Evolutionary conservation across 1,140 invertebrate genomes (phyloP), one percentile per base, ranked within the genome.

Genomic region (Aphis gossypii): DNA sequence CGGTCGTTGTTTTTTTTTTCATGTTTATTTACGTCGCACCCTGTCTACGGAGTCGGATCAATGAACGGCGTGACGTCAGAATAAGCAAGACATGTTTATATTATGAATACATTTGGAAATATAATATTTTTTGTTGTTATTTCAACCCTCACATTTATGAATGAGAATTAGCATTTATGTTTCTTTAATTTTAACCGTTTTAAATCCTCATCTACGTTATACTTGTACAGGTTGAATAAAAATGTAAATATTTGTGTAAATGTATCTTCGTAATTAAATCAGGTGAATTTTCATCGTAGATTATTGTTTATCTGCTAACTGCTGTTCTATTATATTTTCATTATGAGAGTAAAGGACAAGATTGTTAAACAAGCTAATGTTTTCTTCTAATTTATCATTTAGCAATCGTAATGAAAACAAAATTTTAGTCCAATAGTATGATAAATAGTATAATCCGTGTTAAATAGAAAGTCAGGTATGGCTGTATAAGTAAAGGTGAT

Each of bases 21-120:
- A 87, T 48, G 14, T 20, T 23, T 89, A 25, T 89, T 54, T 54
- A 89, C n/a, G n/a, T 14, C 48, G 1, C 51, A 25, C 21, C 21
- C 54, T 23, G 7, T 41, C 18, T 6, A 41, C 23, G 25, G 1
- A 89, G 9, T 56, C 35, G 48, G 51, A 89, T 89, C 88, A 89
- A 89, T 89, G 87, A 89, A 89, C n/a, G 35, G 23, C 9, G 51
- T 89, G 88, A 89, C 88, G 88, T 89, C 88, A 89, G 35, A 54
- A 41, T 30, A 18, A 38, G 8, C 5, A 56, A 38, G 60, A n/a
- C 30, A 18, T 76, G 60, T 18, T 76, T n/a, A 76, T n/a, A 56
- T 38, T 25, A 35, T 89, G 46, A 51, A 35, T 35, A 88, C n/a
- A 56, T 76, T n/a, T 68, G 6, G 30, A 18, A 76, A 76, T n/a